Conservation (phyloP, 53 echinoderm and acorn worm genomes). For the Crossaster papposus region DNA sequence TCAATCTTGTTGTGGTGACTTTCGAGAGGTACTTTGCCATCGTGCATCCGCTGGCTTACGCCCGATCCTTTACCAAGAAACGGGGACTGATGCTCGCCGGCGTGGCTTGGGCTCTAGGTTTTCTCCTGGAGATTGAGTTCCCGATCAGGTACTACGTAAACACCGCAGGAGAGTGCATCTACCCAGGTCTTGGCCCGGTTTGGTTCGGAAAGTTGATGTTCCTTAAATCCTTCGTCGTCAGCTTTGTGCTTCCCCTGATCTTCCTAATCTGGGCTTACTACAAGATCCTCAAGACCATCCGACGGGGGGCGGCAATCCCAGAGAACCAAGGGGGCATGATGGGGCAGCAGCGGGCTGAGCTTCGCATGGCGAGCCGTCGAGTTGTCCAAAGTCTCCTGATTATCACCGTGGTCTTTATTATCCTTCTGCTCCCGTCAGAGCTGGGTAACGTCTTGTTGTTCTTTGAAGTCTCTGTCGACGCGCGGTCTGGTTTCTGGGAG, state of each 20-base stretch:
- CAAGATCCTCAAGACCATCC: slow-evolving; percentile 48
- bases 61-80: slow-evolving; percentile 21
- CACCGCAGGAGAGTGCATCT: background rate
- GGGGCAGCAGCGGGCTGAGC: slow-evolving; percentile 3
- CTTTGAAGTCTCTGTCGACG: slow-evolving; percentile 12
- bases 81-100: slow-evolving; percentile 32
- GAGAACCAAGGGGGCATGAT: background rate
- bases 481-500: slow-evolving; percentile 23
- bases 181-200: slow-evolving; percentile 35
- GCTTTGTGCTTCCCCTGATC: slow-evolving; percentile 38
- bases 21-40: slow-evolving; percentile 53
- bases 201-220: slow-evolving; percentile 56
- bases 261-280: slow-evolving; percentile 57
- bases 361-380: slow-evolving; percentile 31
- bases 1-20: slow-evolving; percentile 56
- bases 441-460: slow-evolving; percentile 54
- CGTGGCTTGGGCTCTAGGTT: slow-evolving; percentile 34
- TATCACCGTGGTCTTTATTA: slow-evolving; percentile 28
- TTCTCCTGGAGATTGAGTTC: slow-evolving; percentile 45
- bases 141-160: slow-evolving; percentile 19
- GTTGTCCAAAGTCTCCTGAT: slow-evolving; percentile 51
- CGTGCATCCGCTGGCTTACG: slow-evolving; percentile 41
- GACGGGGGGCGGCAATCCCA: background rate
- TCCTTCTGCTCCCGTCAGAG: slow-evolving; percentile 48
- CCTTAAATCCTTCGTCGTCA: slow-evolving; percentile 41